These are phyloP conservation scores for Rhea pennata DNA, from an alignment of 2,113 vertebrate genomes.

Conservation along the genomic window DNA sequence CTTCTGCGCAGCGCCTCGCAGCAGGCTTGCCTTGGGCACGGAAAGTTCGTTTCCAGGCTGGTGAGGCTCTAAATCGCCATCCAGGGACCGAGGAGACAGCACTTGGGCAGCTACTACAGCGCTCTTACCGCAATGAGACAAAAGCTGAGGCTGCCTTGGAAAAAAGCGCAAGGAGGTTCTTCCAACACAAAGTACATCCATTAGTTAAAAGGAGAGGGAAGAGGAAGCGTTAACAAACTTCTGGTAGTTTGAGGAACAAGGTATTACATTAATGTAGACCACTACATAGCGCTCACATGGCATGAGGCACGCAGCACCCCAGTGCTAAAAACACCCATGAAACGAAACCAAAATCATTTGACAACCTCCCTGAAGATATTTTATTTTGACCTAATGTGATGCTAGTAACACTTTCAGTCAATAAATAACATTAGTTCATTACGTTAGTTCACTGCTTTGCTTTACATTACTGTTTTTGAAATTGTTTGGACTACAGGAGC, in stretches of 20 bases:
- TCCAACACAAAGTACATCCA: rapidly evolving
- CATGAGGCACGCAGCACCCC: not conserved
- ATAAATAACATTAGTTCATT: not conserved
- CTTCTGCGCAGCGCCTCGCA: not conserved
- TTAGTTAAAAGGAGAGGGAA: not conserved
- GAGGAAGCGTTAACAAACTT: not conserved
- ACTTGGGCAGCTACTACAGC: constrained; percentile 25
- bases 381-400: not conserved
- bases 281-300: rapidly evolving
- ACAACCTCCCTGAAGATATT: not conserved
- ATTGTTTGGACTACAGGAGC: not conserved
- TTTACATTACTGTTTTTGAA: not conserved
- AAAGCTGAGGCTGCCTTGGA: not conserved
- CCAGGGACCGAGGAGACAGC: not conserved
- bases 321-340: not conserved
- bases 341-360: not conserved
- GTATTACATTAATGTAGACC: not conserved
- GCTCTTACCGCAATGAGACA: constrained; percentile 1
- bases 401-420: not conserved
- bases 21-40: constrained; percentile 1
- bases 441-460: not conserved
- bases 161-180: not conserved
- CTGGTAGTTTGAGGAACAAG: not conserved
- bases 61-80: constrained; percentile 30
- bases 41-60: not conserved